A percentile compares a stretch with the other conserved stretches of the same genome.
phyloP scores from a whole-genome alignment of 2,888 invertebrate genomes.

The Nomada flava region DNA sequence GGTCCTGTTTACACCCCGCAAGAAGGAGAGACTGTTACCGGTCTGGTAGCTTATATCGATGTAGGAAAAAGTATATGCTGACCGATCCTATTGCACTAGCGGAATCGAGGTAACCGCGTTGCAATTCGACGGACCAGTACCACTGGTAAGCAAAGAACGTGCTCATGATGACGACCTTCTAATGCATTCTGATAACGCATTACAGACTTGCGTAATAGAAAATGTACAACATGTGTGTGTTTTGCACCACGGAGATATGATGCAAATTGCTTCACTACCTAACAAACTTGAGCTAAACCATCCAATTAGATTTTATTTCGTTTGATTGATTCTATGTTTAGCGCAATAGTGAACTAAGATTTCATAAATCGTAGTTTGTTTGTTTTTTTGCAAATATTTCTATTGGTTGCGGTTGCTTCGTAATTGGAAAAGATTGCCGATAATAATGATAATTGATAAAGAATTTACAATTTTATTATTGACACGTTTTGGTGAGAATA shows the following conservation, averaged over 20 bases:
- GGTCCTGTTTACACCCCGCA: slow-evolving; percentile 57
- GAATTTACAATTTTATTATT: no score
- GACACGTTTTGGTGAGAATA: no score
- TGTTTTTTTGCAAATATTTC: not conserved
- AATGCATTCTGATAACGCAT: slow-evolving; percentile 48
- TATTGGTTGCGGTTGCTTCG: no score
- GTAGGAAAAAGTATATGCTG: slow-evolving; percentile 59
- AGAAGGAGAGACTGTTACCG: slow-evolving; percentile 60
- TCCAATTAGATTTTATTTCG: not conserved
- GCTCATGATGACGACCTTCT: slow-evolving; percentile 39
- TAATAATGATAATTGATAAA: no score
- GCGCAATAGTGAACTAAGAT: slow-evolving; percentile 8
- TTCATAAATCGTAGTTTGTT: not conserved
- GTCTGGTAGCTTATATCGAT: slow-evolving; percentile 63
- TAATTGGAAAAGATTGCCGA: no score
- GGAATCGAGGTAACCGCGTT: slow-evolving; percentile 55
- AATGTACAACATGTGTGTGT: not conserved
- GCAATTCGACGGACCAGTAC: slow-evolving; percentile 52
- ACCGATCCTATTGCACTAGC: slow-evolving; percentile 62
- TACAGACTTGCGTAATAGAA: slow-evolving; percentile 21
- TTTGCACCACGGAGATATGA: not conserved
- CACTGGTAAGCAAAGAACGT: slow-evolving; percentile 38
- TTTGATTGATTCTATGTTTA: not conserved
- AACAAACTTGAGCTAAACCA: not conserved
- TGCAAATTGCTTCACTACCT: slow-evolving; percentile 1